Percentiles rank a stretch among this genome's conserved stretches.
These are phyloP conservation scores for Solenopsis invicta DNA, from an alignment of 1,140 invertebrate genomes.

Conservation along the genomic window DNA sequence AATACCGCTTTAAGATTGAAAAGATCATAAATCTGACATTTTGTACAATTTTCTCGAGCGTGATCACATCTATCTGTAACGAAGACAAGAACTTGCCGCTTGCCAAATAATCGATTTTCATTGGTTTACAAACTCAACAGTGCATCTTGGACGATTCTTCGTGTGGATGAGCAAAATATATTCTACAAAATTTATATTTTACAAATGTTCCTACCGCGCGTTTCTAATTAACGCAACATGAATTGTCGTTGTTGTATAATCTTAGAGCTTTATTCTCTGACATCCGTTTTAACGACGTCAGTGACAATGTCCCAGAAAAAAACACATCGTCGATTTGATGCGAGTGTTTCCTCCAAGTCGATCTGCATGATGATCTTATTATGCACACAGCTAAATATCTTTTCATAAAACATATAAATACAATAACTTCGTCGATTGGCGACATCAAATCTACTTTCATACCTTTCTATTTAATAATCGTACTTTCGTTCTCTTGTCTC, in stretches of 20 bases:
- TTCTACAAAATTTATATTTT: constrained; percentile 18
- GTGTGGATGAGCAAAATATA: neutral
- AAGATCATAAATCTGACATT: neutral
- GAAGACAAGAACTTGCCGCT: neutral
- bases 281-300: neutral
- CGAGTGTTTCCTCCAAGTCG: neutral
- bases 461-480: constrained; percentile 5
- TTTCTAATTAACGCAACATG: constrained; percentile 10
- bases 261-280: neutral
- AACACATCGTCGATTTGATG: neutral
- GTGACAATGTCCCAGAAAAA: neutral
- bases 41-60: neutral
- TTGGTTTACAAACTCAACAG: neutral
- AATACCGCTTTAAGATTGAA: neutral
- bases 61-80: constrained; percentile 8
- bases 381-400: neutral
- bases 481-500: constrained; percentile 5
- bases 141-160: neutral
- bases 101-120: neutral
- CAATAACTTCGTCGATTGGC: neutral
- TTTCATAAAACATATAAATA: neutral
- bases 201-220: neutral
- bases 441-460: constrained; percentile 5
- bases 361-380: constrained; percentile 21
- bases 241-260: constrained; percentile 29